Conservation (phyloP, 2,888 invertebrate species). For the Balanococcus diminutus region DNA sequence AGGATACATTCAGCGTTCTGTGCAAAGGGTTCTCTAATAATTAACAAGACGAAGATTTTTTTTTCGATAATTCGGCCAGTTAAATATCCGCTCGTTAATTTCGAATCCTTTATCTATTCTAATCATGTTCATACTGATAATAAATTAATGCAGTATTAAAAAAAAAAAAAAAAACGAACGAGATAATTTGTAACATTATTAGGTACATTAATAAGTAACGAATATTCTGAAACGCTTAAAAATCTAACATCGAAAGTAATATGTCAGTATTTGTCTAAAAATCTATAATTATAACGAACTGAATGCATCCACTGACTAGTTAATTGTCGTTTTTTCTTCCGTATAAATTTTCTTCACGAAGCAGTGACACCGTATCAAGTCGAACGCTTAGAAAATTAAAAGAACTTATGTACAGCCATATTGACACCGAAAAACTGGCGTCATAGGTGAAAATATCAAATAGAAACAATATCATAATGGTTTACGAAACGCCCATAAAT, state of each 20-base stretch:
- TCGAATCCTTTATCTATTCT: background rate
- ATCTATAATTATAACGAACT: background rate
- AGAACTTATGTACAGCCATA: background rate
- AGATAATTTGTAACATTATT: background rate
- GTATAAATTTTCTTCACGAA: background rate
- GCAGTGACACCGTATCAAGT: background rate
- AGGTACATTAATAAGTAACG: background rate
- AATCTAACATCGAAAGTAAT: background rate
- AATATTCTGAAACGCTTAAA: background rate
- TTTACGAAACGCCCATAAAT: background rate
- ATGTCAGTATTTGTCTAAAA: background rate
- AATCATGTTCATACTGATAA: slow-evolving; percentile 6
- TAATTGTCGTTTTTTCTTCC: background rate
- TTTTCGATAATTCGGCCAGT: background rate
- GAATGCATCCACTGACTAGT: slow-evolving; percentile 30
- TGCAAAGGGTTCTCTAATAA: background rate
- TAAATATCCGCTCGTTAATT: background rate
- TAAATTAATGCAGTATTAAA: background rate
- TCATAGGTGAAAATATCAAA: background rate
- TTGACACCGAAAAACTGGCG: background rate
- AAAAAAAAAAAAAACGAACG: background rate
- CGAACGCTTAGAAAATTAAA: background rate
- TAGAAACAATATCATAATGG: background rate
- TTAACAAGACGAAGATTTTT: background rate
- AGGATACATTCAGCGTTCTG: slow-evolving; percentile 31